Evolutionary conservation across 2,113 vertebrate species (phyloP), one percentile per base, ranked within the genome.

Genomic region (Ariopsis seemanni): DNA sequence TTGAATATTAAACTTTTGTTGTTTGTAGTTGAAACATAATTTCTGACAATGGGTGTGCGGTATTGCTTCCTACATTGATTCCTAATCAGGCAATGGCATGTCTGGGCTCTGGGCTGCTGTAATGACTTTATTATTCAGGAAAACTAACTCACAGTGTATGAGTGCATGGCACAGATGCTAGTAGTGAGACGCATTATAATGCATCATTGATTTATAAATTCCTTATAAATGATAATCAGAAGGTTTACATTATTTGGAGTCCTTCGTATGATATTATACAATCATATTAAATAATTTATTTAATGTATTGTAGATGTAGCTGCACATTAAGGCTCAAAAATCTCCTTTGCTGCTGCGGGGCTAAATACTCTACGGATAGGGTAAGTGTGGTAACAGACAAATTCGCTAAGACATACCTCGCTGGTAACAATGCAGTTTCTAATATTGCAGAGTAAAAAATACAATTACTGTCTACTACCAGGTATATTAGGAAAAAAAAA

Each of bases 351-450:
- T 93, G 92, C 87, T 89, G 81, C 67, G 81, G 55, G 8, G 67
- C 82, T 55, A 82, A 89, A 86, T 50, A 84, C 91, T 91, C 92
- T 34, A 57, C 90, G 80, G 93, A 95, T 87, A 87, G 88, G 91
- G 95, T 96, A 90, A 95, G 95, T 94, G 88, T 78, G 67, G 77
- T 89, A 52, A 42, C 2, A 63, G 57, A 85, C 60, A 22, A 30
- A 48, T 34, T 55, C 25, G 10, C 27, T 81, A 80, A 83, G 42
- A 20, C 74, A 22, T 62, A 74, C 11, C 9, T n/a, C 53, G 15
- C 5, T 84, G 55, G 20, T 22, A 82, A 62, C 42, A 22, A 84
- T 58, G 52, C n/a, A 63, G 15, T 55, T 65, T 34, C 8, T 6
- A 79, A 55, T 17, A 71, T 71, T 71, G 27, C 0, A n/a, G 10